phyloP scores from a whole-genome alignment of 2,888 invertebrate species.

The Machimus rusticus region DNA sequence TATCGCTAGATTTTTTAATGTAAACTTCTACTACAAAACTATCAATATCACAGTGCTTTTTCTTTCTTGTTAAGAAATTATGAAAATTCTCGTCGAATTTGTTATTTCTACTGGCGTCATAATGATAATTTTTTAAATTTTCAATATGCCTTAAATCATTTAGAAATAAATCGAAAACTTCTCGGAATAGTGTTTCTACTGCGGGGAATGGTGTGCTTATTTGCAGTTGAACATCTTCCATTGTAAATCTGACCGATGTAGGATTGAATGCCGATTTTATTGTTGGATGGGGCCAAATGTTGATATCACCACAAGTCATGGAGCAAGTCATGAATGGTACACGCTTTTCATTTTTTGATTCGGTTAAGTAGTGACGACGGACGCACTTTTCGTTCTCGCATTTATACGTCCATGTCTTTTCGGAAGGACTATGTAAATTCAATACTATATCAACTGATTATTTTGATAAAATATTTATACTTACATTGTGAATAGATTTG shows the following conservation, averaged over 20 bases:
- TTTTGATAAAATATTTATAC: slow-evolving; percentile 45
- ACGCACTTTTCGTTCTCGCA: slow-evolving; percentile 77
- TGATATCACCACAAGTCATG: slow-evolving; percentile 75
- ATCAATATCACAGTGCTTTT: slow-evolving; percentile 57
- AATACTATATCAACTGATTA: neutral
- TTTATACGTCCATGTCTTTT: slow-evolving; percentile 77
- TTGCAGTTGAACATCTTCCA: slow-evolving; percentile 56
- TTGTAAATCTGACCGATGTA: slow-evolving; percentile 67
- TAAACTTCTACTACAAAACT: slow-evolving; percentile 62
- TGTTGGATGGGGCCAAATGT: slow-evolving; percentile 84
- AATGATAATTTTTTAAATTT: slow-evolving; percentile 50
- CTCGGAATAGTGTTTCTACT: slow-evolving; percentile 56
- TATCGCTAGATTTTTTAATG: slow-evolving; percentile 67
- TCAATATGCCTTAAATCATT: slow-evolving; percentile 59
- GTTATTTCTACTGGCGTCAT: slow-evolving; percentile 18
- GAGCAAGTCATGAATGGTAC: slow-evolving; percentile 76
- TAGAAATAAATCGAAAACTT: slow-evolving; percentile 58
- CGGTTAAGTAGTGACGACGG: slow-evolving; percentile 63
- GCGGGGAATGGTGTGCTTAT: slow-evolving; percentile 56
- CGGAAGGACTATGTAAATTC: slow-evolving; percentile 55
- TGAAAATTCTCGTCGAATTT: slow-evolving; percentile 43
- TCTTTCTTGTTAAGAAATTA: slow-evolving; percentile 48
- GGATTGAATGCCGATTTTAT: slow-evolving; percentile 73
- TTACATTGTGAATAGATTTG: slow-evolving; percentile 55
- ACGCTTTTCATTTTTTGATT: slow-evolving; percentile 60